phyloP scores from a whole-genome alignment of 2,797 vertebrate species.

The Aulostomus chinensis region DNA sequence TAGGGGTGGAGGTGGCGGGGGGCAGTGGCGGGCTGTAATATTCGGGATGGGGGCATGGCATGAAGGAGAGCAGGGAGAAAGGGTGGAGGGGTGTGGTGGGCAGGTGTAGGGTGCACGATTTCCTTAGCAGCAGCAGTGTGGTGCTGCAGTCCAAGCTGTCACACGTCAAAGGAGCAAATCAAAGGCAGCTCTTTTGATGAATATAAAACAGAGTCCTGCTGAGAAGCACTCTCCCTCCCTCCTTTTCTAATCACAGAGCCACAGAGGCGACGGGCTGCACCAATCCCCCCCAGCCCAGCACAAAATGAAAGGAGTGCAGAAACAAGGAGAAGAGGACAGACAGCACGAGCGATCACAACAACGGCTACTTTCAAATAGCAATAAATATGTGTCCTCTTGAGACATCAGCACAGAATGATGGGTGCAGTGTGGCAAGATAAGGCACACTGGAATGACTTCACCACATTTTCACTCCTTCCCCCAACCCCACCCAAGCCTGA shows the following conservation, averaged over 20 bases:
- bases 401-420: conserved; percentile 69
- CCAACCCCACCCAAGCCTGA: conserved; percentile 32
- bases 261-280: conserved; percentile 72
- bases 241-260: conserved; percentile 83
- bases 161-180: conserved; percentile 86
- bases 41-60: conserved; percentile 16
- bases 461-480: too few species aligned
- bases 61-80: conserved; percentile 32
- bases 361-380: conserved; percentile 82
- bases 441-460: conserved; percentile 52
- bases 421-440: conserved; percentile 41
- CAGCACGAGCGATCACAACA: conserved; percentile 79
- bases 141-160: conserved; percentile 79
- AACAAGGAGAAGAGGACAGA: conserved; percentile 72
- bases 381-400: conserved; percentile 81
- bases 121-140: conserved; percentile 76
- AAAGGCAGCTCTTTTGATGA: conserved; percentile 88
- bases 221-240: conserved; percentile 82
- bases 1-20: conserved; percentile 36
- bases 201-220: conserved; percentile 88
- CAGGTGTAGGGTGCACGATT: conserved; percentile 77
- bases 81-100: conserved; percentile 24
- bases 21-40: conserved; percentile 38
- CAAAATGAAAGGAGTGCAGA: conserved; percentile 80
- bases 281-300: conserved; percentile 62